Evolutionary conservation across 2,888 invertebrate genomes (phyloP), one percentile per base, ranked within the genome.

Genomic region (Ctena decussata): DNA sequence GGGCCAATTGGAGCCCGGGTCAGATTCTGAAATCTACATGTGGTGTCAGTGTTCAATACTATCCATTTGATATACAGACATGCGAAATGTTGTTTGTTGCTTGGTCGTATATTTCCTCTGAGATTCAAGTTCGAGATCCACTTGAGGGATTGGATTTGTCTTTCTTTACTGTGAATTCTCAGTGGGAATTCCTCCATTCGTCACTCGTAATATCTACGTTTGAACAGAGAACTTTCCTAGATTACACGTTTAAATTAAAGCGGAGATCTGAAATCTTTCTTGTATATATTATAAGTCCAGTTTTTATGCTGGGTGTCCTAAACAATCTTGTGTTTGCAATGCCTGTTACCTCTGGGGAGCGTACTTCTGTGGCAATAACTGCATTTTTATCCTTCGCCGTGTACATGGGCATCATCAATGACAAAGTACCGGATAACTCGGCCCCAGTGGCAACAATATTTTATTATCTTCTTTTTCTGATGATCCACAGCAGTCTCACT

Each of bases 361-460:
- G 87, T 15, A 82, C 76, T 2, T 85, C 85, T 0, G 86, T 85
- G 0, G 83, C 85, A 0, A 78, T 89, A 3, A 89, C 89, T 5
- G 49, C 83, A 15, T 87, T 84, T 57, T 53, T 89, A 49, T 83
- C 89, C 1, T 87, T 85, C 65, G 53, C 82, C 3, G 85, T 89
- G 0, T 89, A 82, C 70, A 87, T 87, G 86, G 73, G 82, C 15
- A 85, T 85, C 18, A 78, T 89, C 3, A 87, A 86, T 74, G 76
- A 80, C 44, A 82, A 84, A n/a, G 72, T 89, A 15, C 89, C 89
- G 11, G 78, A 80, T 41, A 87, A 85, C 53, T 87, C 89, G 0
- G 41, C 49, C 12, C 87, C 89, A 15, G 77, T 89, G 72, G 74
- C 89, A 2, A 75, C 74, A 57, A 46, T 89, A 0, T 86, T 81